Conservation (phyloP, 2,113 vertebrate species). For the Camelus bactrianus region DNA sequence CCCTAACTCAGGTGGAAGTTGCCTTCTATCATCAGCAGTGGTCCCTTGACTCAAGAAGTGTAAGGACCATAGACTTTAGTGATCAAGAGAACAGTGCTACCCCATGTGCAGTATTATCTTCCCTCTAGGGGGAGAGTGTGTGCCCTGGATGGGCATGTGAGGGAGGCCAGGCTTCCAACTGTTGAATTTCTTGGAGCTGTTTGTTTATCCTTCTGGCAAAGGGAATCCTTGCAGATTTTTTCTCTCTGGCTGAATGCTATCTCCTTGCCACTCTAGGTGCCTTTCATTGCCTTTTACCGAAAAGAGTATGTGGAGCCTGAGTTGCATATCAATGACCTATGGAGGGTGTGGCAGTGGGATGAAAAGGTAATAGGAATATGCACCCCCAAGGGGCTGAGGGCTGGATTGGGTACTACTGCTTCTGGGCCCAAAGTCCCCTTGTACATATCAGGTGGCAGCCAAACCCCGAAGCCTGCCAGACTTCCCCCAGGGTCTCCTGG, state of each 20-base stretch:
- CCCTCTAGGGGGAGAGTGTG: neutral
- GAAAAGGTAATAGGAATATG: slow-evolving; percentile 92
- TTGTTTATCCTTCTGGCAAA: neutral
- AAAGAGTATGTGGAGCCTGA: slow-evolving; percentile 99
- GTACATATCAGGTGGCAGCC: neutral
- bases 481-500: neutral
- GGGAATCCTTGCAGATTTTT: neutral
- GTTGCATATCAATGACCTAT: slow-evolving; percentile 97
- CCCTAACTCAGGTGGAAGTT: neutral
- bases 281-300: slow-evolving; percentile 99
- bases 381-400: neutral
- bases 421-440: neutral
- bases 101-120: neutral
- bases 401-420: neutral
- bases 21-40: neutral
- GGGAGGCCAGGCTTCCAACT: neutral
- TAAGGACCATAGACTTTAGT: neutral
- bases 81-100: neutral
- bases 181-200: neutral
- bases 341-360: slow-evolving; percentile 99
- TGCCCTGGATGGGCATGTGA: neutral
- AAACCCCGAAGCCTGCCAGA: neutral
- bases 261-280: slow-evolving; percentile 90
- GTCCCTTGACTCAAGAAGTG: slow-evolving; percentile 12
- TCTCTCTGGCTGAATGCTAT: slow-evolving; percentile 28